Percentiles rank a stretch among this genome's conserved stretches.
Evolutionary conservation across 2,888 invertebrate genomes (phyloP).

Genomic region (Volucella inflata): DNA sequence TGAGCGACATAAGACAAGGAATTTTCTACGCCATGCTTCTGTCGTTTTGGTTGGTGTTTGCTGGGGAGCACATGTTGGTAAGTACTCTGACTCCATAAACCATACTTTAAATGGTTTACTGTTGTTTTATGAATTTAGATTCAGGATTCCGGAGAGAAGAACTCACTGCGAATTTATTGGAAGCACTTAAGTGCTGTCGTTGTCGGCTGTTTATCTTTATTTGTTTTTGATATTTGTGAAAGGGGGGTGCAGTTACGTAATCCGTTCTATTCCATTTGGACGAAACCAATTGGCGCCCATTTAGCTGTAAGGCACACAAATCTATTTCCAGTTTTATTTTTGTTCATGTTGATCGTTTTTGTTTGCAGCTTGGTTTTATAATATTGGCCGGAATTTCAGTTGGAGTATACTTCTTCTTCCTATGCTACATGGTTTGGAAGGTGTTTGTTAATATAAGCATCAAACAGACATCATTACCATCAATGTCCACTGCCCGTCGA

Average conservation of each 20-base stretch:
- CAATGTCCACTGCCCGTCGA: slow-evolving; percentile 95
- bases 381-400: slow-evolving; percentile 96
- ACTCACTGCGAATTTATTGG: slow-evolving; percentile 94
- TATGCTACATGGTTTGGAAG: slow-evolving; percentile 96
- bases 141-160: slow-evolving; percentile 91
- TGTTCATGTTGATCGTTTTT: slow-evolving; percentile 52
- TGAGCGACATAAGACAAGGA: slow-evolving; percentile 98
- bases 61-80: slow-evolving; percentile 98
- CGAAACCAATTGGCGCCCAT: slow-evolving; percentile 95
- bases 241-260: slow-evolving; percentile 97
- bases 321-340: neutral
- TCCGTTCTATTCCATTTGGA: slow-evolving; percentile 99
- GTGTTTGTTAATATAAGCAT: slow-evolving; percentile 96
- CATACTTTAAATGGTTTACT: too few relatives aligned
- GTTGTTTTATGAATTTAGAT: too few relatives aligned
- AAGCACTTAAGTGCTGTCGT: slow-evolving; percentile 96
- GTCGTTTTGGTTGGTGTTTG: slow-evolving; percentile 99
- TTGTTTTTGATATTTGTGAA: slow-evolving; percentile 98
- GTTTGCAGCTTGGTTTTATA: slow-evolving; percentile 87
- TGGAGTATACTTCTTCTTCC: slow-evolving; percentile 94
- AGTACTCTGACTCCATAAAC: slow-evolving; percentile 68
- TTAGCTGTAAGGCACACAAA: slow-evolving; percentile 91
- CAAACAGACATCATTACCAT: slow-evolving; percentile 93
- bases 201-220: slow-evolving; percentile 94
- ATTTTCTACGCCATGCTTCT: slow-evolving; percentile 97